phyloP scores from a whole-genome alignment of 2,888 invertebrate species.

The Drosophila quinaria region DNA sequence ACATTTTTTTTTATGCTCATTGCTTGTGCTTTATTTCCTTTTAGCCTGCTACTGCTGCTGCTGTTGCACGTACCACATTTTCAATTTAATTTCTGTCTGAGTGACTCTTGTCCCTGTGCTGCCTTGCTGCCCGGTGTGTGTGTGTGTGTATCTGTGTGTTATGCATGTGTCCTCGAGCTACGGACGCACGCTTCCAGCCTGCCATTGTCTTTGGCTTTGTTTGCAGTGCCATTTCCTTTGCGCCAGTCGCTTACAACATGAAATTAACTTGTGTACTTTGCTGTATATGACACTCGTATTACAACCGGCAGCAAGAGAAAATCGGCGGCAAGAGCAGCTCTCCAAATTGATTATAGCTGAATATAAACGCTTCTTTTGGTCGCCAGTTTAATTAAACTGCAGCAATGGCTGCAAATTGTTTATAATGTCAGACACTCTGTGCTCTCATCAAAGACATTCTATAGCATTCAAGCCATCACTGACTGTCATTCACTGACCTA shows the following conservation, averaged over 20 bases:
- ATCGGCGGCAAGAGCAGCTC: constrained; percentile 7
- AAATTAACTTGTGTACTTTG: constrained; percentile 67
- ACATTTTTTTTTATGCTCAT: constrained; percentile 48
- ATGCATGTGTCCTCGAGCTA: constrained; percentile 34
- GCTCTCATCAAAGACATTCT: constrained; percentile 20
- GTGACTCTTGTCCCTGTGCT: constrained; percentile 36
- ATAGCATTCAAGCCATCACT: constrained; percentile 27
- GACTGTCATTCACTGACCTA: constrained; percentile 44
- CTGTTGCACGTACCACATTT: constrained; percentile 69
- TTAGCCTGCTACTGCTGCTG: constrained; percentile 45
- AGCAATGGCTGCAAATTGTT: constrained; percentile 59
- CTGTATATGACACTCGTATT: constrained; percentile 36
- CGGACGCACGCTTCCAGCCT: constrained; percentile 48
- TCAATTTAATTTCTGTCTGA: constrained; percentile 79
- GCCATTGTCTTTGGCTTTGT: constrained; percentile 77
- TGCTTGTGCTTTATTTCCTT: constrained; percentile 70
- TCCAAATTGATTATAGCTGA: constrained; percentile 60
- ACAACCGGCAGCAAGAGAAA: constrained; percentile 17
- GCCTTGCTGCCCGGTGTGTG: constrained; percentile 17
- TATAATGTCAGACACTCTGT: constrained; percentile 50
- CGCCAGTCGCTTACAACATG: constrained; percentile 50
- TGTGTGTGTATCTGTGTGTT: constrained; percentile 32
- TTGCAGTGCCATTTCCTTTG: constrained; percentile 67
- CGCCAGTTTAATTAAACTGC: constrained; percentile 66
- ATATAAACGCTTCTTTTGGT: constrained; percentile 49